Base-by-base conservation (phyloP, 1,140 invertebrate genomes). In the Danaus plexippus region DNA sequence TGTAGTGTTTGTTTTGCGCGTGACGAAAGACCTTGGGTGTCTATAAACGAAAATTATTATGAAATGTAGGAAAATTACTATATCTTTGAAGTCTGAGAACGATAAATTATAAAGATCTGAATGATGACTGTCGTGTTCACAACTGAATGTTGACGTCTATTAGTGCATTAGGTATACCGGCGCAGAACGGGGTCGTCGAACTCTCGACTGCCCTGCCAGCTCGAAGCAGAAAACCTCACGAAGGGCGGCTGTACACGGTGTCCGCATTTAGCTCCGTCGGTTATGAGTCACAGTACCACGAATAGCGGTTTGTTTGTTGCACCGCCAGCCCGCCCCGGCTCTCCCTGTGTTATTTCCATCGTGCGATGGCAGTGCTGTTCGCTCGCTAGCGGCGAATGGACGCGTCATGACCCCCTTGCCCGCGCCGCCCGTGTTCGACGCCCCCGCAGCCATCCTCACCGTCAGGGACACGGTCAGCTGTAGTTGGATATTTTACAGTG, bases 401-500 rank as follows among this genome's bases (percentile, higher is more conserved):
- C 80, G 75, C 75, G 76, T 71, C 69, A 81, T 81, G 77, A 63
- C 75, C 62, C 77, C 76, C 48, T 67, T 74, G 59, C 76, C 79
- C 75, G 75, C 80, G 69, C 85, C 83, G 58, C 77, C 77, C 76
- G 82, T 89, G 87, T 88, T 88, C 66, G 88, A 89, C 81, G 84
- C 88, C 75, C 80, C 88, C 58, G 80, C 82, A 63, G 77, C 84
- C 69, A 84, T 89, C 70, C 80, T 89, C 75, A 85, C 80, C 74
- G 87, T 89, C 71, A 88, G 88, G 75, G 89, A 89, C 79, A 88
- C 88, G 57, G 89, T 89, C 77, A 88, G 80, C 84, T 88, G 88
- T 75, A 90, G 89, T 87, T 90, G 89, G 89, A 89, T 90, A 83
- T 89, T 90, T 76, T 90, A 89, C 75, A 89, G 88, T 88, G 88